These are phyloP conservation scores for Tachysurus fulvidraco DNA, from an alignment of 2,113 vertebrate genomes.

Conservation along the genomic window DNA sequence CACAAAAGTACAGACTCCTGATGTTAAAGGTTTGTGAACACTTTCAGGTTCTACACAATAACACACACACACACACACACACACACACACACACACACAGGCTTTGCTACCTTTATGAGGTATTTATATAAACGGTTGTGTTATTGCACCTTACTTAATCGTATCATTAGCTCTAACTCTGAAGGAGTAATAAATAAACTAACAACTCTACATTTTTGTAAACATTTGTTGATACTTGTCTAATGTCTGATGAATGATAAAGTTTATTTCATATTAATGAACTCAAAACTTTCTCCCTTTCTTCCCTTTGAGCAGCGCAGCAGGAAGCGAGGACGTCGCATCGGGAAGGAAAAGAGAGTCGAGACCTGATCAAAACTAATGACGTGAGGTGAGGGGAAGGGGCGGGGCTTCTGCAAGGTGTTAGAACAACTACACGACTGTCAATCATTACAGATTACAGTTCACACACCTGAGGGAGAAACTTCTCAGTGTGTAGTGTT, in stretches of 20 bases:
- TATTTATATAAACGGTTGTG: background rate
- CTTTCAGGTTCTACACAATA: background rate
- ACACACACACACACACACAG: background rate
- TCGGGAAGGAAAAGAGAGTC: background rate
- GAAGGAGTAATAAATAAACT: background rate
- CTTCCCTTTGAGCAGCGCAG: too few relatives aligned
- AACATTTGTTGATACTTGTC: too few relatives aligned
- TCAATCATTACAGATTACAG: background rate
- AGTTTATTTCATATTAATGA: background rate
- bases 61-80: background rate
- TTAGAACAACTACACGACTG: background rate
- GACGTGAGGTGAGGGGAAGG: background rate
- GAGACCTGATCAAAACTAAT: background rate
- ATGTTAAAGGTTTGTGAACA: background rate
- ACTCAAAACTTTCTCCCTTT: background rate
- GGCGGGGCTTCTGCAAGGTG: background rate
- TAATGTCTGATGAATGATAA: background rate
- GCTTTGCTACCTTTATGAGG: conserved; percentile 12
- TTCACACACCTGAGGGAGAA: too few relatives aligned
- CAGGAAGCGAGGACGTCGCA: too few relatives aligned
- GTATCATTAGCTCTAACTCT: background rate
- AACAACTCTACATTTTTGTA: background rate
- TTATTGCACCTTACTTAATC: background rate
- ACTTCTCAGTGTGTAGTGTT: too few relatives aligned
- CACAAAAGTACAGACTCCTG: background rate